phyloP scores from a whole-genome alignment of 1,140 invertebrate species.

The Tetraneura akinire region DNA sequence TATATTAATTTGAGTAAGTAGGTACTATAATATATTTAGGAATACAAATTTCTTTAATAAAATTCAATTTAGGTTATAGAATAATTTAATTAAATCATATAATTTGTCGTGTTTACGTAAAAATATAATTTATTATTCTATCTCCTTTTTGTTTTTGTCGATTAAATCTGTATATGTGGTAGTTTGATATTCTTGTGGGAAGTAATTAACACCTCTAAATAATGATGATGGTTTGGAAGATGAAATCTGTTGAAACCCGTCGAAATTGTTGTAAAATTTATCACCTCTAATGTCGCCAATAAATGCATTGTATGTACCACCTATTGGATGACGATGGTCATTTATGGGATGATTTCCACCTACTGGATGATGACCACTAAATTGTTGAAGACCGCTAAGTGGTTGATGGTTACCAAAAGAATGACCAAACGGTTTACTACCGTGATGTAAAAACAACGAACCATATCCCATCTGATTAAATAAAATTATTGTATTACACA shows the following conservation, averaged over 20 bases:
- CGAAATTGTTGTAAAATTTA: neutral
- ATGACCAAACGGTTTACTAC: neutral
- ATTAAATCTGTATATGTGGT: neutral
- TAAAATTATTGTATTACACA: neutral
- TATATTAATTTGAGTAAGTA: too few relatives aligned
- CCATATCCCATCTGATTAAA: neutral
- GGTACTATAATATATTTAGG: too few relatives aligned
- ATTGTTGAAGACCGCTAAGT: neutral
- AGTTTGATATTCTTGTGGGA: neutral
- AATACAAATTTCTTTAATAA: too few relatives aligned
- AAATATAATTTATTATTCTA: neutral
- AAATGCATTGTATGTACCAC: neutral
- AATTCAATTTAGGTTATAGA: too few relatives aligned
- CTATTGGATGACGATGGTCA: neutral
- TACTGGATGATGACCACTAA: neutral
- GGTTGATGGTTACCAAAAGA: neutral
- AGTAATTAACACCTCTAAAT: constrained; percentile 7
- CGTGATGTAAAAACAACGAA: neutral
- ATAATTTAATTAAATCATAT: too few relatives aligned
- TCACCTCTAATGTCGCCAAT: constrained; percentile 19
- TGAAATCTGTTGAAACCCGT: constrained; percentile 15
- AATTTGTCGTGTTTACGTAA: too few relatives aligned
- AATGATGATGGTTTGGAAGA: neutral
- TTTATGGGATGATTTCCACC: neutral
- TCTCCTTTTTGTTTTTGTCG: neutral